Percentiles rank a stretch among this genome's conserved stretches.
These are phyloP conservation scores for Pipra filicauda DNA, from an alignment of 2,113 vertebrate species.

Conservation along the genomic window DNA sequence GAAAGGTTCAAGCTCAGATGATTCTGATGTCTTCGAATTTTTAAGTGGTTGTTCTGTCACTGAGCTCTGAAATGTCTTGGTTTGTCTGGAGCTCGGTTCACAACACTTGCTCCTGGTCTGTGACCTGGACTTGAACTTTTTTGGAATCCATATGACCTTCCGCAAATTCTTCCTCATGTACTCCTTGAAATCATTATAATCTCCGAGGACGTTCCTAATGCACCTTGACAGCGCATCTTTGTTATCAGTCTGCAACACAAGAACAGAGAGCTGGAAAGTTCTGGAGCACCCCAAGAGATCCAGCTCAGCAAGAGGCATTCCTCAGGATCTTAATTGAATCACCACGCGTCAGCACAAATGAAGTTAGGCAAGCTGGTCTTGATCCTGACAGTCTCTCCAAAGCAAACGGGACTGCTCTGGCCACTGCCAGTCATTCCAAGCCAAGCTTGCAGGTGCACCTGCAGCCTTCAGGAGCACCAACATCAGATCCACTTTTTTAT, in stretches of 20 bases:
- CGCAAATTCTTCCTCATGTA: conserved; percentile 42
- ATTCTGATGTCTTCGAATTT: too few relatives aligned
- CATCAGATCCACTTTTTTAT: not conserved
- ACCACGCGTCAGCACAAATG: not conserved
- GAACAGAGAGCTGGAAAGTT: not conserved
- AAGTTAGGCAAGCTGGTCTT: not conserved
- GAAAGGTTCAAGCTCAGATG: too few relatives aligned
- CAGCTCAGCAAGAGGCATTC: not conserved
- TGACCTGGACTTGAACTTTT: conserved; percentile 65
- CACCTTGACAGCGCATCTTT: conserved; percentile 88
- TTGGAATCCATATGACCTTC: conserved; percentile 55
- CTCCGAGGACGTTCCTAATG: conserved; percentile 89
- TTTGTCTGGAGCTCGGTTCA: not conserved
- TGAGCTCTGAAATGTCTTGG: conserved; percentile 36
- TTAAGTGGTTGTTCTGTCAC: not conserved
- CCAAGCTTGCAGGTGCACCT: too few relatives aligned
- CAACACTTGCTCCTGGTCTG: conserved; percentile 43
- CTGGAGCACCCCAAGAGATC: not conserved
- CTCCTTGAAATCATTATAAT: conserved; percentile 86
- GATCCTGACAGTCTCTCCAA: too few relatives aligned
- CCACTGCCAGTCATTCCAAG: too few relatives aligned
- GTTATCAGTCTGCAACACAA: conserved; percentile 81
- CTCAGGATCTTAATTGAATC: not conserved
- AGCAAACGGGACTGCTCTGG: too few relatives aligned
- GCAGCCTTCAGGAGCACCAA: too few relatives aligned